These are phyloP conservation scores for Platypus cylindrus DNA, from an alignment of 2,888 invertebrate genomes.

Conservation along the genomic window DNA sequence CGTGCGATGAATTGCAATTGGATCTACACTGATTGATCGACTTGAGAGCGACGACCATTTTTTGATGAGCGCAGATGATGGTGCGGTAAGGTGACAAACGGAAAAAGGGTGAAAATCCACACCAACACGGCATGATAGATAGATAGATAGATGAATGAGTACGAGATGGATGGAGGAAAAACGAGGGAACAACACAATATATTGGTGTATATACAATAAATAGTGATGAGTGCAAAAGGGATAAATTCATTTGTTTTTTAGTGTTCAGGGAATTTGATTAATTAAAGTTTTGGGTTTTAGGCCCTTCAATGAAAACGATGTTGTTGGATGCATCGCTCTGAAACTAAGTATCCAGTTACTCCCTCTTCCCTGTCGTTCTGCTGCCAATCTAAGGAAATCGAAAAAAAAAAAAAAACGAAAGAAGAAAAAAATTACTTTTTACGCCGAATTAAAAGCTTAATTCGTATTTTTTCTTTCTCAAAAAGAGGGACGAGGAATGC, in stretches of 20 bases:
- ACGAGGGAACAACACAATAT: background rate
- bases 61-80: constrained; percentile 20
- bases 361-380: too few species aligned
- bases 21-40: constrained; percentile 26
- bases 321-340: background rate
- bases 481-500: constrained; percentile 1
- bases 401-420: too few species aligned
- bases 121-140: too few species aligned
- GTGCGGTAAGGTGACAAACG: constrained; percentile 1
- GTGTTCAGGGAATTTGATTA: constrained; percentile 16
- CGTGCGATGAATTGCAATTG: constrained; percentile 36
- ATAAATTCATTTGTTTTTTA: constrained; percentile 16
- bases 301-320: background rate
- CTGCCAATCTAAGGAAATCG: too few species aligned
- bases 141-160: background rate
- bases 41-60: constrained; percentile 23
- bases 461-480: constrained; percentile 5
- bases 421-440: constrained; percentile 4
- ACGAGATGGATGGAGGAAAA: background rate
- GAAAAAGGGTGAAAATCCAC: background rate
- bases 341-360: too few species aligned
- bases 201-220: constrained; percentile 11
- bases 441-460: constrained; percentile 10
- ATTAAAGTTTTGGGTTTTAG: too few species aligned
- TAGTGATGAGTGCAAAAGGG: constrained; percentile 14